These are phyloP conservation scores for Bombus pyrosoma DNA, from an alignment of 1,140 invertebrate genomes.

Conservation along the genomic window DNA sequence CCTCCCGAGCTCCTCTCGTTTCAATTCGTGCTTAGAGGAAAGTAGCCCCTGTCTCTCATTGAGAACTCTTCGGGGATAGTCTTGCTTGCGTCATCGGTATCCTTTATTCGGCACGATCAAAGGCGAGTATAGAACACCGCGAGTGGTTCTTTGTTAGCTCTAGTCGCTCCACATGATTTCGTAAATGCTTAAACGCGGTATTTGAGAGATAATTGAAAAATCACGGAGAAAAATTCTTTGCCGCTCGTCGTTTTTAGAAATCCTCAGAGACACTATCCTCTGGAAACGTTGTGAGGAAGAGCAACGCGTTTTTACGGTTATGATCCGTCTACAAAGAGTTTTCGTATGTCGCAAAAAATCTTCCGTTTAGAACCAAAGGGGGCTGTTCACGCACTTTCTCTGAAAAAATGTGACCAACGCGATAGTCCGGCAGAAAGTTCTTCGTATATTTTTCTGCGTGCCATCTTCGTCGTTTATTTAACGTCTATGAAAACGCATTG, in stretches of 20 bases:
- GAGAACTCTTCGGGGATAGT: background rate
- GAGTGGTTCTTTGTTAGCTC: no score
- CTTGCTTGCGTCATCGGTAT: conserved; percentile 21
- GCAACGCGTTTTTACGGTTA: background rate
- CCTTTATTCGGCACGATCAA: conserved; percentile 7
- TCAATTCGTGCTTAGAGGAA: background rate
- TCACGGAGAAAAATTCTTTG: background rate
- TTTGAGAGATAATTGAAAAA: background rate
- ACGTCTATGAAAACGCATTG: background rate
- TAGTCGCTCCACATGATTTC: background rate
- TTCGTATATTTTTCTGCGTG: background rate
- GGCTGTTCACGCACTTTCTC: background rate
- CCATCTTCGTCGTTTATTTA: background rate
- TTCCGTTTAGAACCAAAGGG: background rate
- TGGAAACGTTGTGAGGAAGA: background rate
- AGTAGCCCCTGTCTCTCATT: background rate
- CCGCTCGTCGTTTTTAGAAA: background rate
- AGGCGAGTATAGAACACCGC: background rate
- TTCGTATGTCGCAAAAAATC: background rate
- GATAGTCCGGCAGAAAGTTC: no score
- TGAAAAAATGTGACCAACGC: background rate
- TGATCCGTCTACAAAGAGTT: background rate
- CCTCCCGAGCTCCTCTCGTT: background rate
- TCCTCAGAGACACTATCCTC: background rate
- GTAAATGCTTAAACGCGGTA: background rate